Evolutionary conservation across 2,797 vertebrate species (phyloP).

Genomic region (Lepidocolaptes lacrymiger): DNA sequence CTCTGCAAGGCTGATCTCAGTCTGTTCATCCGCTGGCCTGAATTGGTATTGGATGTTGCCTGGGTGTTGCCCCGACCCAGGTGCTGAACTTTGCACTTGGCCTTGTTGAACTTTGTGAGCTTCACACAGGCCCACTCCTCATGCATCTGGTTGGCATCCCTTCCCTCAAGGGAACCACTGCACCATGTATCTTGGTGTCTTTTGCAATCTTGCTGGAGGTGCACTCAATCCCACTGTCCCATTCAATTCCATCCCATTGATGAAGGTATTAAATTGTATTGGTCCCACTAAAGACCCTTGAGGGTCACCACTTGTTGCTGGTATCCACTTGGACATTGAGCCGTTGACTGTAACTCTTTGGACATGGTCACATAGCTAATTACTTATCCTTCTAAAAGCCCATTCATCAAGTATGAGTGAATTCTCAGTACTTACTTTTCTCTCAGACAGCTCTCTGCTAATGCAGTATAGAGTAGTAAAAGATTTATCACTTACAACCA

Average conservation of each 20-base stretch:
- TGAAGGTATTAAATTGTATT: neutral
- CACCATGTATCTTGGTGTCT: accelerated
- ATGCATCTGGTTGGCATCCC: neutral
- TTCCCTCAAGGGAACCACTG: neutral
- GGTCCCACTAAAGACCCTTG: neutral
- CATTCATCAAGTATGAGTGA: neutral
- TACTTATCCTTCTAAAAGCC: neutral
- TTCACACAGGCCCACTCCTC: neutral
- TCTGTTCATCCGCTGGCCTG: neutral
- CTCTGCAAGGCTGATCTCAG: neutral
- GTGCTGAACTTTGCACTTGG: neutral
- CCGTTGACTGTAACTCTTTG: neutral
- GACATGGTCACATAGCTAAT: neutral
- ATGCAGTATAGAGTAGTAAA: neutral
- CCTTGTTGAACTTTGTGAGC: neutral
- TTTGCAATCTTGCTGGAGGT: neutral
- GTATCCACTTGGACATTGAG: too few species aligned
- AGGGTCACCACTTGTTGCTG: neutral
- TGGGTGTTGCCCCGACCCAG: accelerated
- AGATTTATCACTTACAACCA: neutral
- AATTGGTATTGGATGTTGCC: accelerated
- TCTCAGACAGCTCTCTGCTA: neutral
- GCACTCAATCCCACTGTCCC: accelerated
- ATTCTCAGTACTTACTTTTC: neutral
- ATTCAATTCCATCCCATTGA: neutral